Evolutionary conservation across 2,888 invertebrate species (phyloP).

Genomic region (Embidobia sp.): DNA sequence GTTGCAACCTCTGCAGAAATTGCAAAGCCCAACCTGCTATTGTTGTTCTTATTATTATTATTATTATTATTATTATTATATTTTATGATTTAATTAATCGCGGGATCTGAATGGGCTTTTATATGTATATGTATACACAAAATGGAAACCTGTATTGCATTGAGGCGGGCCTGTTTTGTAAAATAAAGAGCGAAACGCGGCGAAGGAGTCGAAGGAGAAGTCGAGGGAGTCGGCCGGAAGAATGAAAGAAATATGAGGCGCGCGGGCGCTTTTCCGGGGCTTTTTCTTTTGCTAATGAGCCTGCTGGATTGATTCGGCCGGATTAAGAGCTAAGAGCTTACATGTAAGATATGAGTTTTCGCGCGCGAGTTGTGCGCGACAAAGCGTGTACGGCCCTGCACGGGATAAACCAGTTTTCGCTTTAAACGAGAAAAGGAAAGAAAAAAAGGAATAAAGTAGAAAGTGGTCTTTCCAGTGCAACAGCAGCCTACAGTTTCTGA

Average conservation of each 20-base stretch:
- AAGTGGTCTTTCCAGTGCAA: slow-evolving; percentile 80
- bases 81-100: slow-evolving; percentile 54
- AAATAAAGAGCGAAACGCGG: neutral
- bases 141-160: slow-evolving; percentile 43
- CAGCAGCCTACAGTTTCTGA: slow-evolving; percentile 75
- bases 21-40: slow-evolving; percentile 47
- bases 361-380: slow-evolving; percentile 29
- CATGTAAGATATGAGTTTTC: too few species aligned
- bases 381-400: slow-evolving; percentile 61
- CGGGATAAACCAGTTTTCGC: slow-evolving; percentile 61
- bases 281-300: too few species aligned
- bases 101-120: slow-evolving; percentile 38
- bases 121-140: too few species aligned
- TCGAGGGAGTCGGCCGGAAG: too few species aligned
- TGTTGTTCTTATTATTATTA: too few species aligned
- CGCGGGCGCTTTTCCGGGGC: neutral
- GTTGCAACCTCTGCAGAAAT: slow-evolving; percentile 7
- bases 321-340: neutral
- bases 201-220: too few species aligned
- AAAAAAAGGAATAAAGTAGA: slow-evolving; percentile 77
- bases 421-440: slow-evolving; percentile 38
- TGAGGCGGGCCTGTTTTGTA: slow-evolving; percentile 22
- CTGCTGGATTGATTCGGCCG: too few species aligned
- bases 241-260: neutral
- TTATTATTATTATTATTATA: slow-evolving; percentile 38